A percentile compares a stretch with the other conserved stretches of the same genome.
phyloP scores from a whole-genome alignment of 1,140 invertebrate species.

The Helicoverpa zea region DNA sequence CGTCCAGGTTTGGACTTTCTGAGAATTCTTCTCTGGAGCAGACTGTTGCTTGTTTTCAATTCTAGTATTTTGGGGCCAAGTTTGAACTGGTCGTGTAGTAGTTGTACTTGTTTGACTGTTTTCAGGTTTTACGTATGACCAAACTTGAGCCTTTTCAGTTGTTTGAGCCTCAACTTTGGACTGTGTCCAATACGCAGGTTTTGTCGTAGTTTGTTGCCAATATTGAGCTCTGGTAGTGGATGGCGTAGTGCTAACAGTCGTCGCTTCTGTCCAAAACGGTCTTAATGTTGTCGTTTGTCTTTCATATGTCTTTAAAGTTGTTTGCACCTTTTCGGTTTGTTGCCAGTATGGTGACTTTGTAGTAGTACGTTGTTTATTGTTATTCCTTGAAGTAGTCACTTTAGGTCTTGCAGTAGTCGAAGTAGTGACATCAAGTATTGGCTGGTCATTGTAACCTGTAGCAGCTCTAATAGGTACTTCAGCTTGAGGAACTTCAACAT shows the following conservation, averaged over 20 bases:
- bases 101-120: not conserved
- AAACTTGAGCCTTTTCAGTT: not conserved
- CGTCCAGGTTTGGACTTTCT: not conserved
- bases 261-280: constrained; percentile 9
- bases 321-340: not conserved
- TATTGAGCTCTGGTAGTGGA: not conserved
- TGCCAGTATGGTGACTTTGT: not conserved
- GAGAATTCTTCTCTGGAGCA: not conserved
- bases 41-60: not conserved
- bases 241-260: not conserved
- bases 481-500: constrained; percentile 62
- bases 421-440: not conserved
- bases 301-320: not conserved
- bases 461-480: not conserved
- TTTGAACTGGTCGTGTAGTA: not conserved
- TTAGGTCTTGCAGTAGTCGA: not conserved
- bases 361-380: constrained; percentile 7
- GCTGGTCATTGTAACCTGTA: not conserved
- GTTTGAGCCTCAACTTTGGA: not conserved
- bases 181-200: not conserved
- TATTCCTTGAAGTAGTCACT: not conserved
- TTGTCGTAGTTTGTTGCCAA: constrained; percentile 5
- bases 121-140: not conserved
- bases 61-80: not conserved
- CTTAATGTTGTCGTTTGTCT: not conserved